Evolutionary conservation across 2,113 vertebrate genomes (phyloP).

Genomic region (Spea bombifrons): DNA sequence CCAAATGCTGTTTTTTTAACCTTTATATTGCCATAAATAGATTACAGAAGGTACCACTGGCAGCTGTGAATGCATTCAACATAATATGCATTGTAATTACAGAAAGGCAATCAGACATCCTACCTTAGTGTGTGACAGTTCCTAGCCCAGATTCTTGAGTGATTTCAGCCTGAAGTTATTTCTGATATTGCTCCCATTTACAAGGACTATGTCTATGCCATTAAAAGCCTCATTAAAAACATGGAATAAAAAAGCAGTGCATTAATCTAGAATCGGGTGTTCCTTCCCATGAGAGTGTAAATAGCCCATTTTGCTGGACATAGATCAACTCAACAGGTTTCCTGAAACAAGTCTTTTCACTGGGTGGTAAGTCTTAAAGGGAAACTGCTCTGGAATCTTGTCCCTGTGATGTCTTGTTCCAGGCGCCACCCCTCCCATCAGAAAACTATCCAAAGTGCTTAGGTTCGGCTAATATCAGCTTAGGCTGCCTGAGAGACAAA

Average conservation of each 20-base stretch:
- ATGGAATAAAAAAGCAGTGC: background rate
- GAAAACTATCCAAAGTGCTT: conserved; percentile 67
- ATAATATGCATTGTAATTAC: background rate
- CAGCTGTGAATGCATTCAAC: background rate
- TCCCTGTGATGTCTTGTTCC: conserved; percentile 50
- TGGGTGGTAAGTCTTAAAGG: conserved; percentile 37
- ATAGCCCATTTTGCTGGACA: background rate
- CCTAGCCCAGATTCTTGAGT: background rate
- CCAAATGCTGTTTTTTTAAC: no score
- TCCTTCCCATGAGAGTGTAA: background rate
- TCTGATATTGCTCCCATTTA: background rate
- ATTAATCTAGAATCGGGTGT: background rate
- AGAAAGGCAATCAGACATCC: background rate
- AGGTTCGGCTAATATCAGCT: conserved; percentile 67
- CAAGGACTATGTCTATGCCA: background rate
- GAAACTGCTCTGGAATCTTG: conserved; percentile 36
- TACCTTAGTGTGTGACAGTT: background rate
- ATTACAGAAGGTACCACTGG: no score
- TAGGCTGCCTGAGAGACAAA: conserved; percentile 68
- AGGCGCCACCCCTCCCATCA: conserved; percentile 63
- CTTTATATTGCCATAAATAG: no score
- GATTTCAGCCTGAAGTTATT: background rate
- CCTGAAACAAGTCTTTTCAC: conserved; percentile 49
- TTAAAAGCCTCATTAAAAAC: background rate
- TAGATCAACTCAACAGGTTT: background rate